Evolutionary conservation across 2,113 vertebrate species (phyloP).

Genomic region (Rhegmatorhina hoffmannsi): DNA sequence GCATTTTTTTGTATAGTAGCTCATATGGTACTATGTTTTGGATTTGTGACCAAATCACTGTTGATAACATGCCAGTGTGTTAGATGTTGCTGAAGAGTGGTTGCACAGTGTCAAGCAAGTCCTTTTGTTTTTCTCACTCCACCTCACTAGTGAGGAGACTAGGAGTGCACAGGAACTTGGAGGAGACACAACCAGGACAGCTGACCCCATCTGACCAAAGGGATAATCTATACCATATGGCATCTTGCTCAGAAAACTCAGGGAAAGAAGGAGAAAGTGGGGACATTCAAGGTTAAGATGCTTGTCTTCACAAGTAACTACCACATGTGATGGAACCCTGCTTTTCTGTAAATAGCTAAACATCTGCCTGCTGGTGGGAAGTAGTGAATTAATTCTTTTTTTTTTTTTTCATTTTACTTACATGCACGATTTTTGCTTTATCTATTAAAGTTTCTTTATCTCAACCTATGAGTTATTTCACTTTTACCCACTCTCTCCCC

Average conservation of each 20-base stretch:
- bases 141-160: fast-evolving
- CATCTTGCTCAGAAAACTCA: background rate
- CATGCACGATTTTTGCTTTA: background rate
- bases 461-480: fast-evolving
- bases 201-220: background rate
- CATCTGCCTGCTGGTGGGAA: background rate
- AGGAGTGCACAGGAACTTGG: fast-evolving
- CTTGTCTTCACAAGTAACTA: background rate
- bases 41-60: background rate
- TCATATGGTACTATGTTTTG: background rate
- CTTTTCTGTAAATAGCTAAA: background rate
- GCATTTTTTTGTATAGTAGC: background rate
- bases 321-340: fast-evolving
- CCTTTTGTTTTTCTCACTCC: background rate
- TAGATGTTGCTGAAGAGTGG: background rate
- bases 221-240: background rate
- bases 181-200: fast-evolving
- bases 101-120: background rate
- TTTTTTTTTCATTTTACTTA: background rate
- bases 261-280: background rate
- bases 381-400: background rate
- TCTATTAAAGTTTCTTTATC: background rate
- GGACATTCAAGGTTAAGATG: background rate
- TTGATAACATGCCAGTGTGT: background rate
- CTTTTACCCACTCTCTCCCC: background rate